Base-by-base conservation (phyloP, 1,140 invertebrate genomes). In the Drosophila carrolli region DNA sequence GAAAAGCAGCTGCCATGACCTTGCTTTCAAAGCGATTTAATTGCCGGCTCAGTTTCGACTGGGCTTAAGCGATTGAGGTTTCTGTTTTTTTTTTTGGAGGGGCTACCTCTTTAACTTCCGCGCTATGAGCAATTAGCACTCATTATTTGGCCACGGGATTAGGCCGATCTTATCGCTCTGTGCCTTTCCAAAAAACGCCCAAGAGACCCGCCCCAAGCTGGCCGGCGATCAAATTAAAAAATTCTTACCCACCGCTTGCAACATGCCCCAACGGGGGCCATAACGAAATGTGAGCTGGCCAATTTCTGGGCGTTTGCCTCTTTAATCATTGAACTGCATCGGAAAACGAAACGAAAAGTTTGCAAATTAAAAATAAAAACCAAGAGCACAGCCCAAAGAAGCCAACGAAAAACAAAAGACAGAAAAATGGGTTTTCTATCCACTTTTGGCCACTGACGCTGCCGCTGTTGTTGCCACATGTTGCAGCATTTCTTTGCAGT, bases 251-350 rank as follows among this genome's bases (percentile, higher is more conserved):
- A 57, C 53, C 65, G 57, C 83, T 83, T 79, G 80, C 83, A 88
- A 86, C 83, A 83, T 76, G 60, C 60, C 60, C 78, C 58, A 65
- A 66, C 60, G 61, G 63, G 53, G 78, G 78, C 80, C 77, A 72
- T 75, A 70, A 78, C 66, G 62, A 76, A 74, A 55, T 60, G 44
- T 71, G 67, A 71, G 67, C 67, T 57, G 67, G 67, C 63, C 79
- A 86, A 86, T 88, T 88, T 86, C 83, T 86, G 83, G 83, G 83
- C 83, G 83, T 86, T 88, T 86, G 83, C 83, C 83, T 88, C 83
- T 88, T 86, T 86, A 86, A 86, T 86, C 83, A 86, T 88, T 88
- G 83, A 86, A 86, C 83, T 86, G 83, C 83, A 86, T 86, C 83
- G 83, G 74, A 86, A 75, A 76, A 83, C 57, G 70, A 80, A 83